phyloP scores from a whole-genome alignment of 2,888 invertebrate species.

The Rhopalosiphum nymphaeae region DNA sequence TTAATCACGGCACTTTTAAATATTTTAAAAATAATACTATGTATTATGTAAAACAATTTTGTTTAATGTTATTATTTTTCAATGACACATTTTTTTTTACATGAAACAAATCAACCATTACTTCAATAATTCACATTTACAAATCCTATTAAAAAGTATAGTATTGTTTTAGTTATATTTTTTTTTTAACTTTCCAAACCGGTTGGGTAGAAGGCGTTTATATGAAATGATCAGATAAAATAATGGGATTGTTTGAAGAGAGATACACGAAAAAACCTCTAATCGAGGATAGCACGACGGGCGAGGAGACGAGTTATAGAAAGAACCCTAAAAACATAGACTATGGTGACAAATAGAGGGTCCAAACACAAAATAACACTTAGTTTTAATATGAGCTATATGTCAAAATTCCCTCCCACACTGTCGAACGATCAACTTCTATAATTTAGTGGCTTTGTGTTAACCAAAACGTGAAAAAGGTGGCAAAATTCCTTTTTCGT shows the following conservation, averaged over 20 bases:
- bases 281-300: conserved; percentile 36
- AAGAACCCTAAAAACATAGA: conserved; percentile 54
- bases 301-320: conserved; percentile 46
- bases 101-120: conserved; percentile 25
- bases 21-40: not conserved
- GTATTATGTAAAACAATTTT: not conserved
- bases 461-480: conserved; percentile 34
- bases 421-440: conserved; percentile 3
- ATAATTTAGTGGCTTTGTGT: conserved; percentile 51
- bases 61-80: not conserved
- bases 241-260: conserved; percentile 53
- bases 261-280: conserved; percentile 7
- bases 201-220: conserved; percentile 42
- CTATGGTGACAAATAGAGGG: conserved; percentile 60
- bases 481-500: conserved; percentile 43
- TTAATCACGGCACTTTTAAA: not conserved
- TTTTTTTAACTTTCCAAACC: conserved; percentile 50
- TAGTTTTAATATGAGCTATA: conserved; percentile 55
- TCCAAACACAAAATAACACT: conserved; percentile 63
- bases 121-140: conserved; percentile 37
- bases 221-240: conserved; percentile 58
- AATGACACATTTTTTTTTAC: not conserved
- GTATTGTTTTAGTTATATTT: conserved; percentile 16
- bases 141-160: conserved; percentile 49
- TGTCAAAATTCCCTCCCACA: conserved; percentile 55